A percentile compares a stretch with the other conserved stretches of the same genome.
Evolutionary conservation across 2,113 vertebrate genomes (phyloP).

Genomic region (Engraulis encrasicolus): DNA sequence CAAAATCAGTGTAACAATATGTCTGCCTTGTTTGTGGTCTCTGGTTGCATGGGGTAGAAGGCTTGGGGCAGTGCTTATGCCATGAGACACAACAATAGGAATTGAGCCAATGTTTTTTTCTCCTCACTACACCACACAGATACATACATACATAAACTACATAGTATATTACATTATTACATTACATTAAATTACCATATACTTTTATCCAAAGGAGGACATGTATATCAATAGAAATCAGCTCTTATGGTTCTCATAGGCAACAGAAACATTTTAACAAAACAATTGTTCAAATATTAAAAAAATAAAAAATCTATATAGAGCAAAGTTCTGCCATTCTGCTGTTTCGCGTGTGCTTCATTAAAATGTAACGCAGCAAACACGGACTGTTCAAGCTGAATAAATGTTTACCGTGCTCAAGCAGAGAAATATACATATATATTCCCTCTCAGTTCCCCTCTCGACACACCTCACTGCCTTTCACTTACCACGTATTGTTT

Average conservation of each 20-base stretch:
- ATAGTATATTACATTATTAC: too few relatives aligned
- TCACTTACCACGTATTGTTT: constrained; percentile 62
- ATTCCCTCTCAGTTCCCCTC: constrained; percentile 63
- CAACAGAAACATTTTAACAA: neutral
- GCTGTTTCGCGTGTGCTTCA: neutral
- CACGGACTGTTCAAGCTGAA: constrained; percentile 29
- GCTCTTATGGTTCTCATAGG: neutral
- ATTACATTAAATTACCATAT: too few relatives aligned
- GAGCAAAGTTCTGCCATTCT: neutral
- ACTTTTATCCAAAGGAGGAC: too few relatives aligned
- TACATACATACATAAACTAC: neutral
- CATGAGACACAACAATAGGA: neutral
- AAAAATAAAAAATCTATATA: neutral
- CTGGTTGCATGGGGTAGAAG: neutral
- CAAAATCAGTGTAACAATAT: neutral
- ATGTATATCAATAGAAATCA: too few relatives aligned
- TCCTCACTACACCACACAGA: neutral
- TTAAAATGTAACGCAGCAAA: constrained; percentile 32
- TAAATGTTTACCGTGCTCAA: constrained; percentile 38
- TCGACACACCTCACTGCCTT: constrained; percentile 68
- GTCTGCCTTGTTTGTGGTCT: neutral
- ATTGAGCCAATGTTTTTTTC: neutral
- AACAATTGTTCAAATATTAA: too few relatives aligned
- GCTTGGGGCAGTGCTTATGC: neutral
- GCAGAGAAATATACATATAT: constrained; percentile 62